Conservation (phyloP, 1,140 invertebrate species). For the Palaemon carinicauda region DNA sequence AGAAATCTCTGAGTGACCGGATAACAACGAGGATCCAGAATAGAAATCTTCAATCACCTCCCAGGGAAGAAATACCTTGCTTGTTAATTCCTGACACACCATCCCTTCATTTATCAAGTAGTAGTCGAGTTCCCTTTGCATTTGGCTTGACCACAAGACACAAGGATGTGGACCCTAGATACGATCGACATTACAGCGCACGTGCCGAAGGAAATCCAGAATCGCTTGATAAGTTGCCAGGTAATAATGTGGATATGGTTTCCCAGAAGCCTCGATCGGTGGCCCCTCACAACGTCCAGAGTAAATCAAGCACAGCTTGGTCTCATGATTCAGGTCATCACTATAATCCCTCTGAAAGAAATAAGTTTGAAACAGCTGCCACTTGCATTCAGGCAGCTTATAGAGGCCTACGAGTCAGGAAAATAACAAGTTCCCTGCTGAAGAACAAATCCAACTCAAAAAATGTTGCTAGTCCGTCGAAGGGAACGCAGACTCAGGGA, state of each 20-base stretch:
- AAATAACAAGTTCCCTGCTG: constrained; percentile 25
- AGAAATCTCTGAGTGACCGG: background rate
- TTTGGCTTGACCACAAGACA: background rate
- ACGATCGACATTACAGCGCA: background rate
- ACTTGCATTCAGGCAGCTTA: constrained; percentile 25
- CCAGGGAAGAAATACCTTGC: constrained; percentile 7
- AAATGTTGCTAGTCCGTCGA: background rate
- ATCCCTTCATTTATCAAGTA: background rate
- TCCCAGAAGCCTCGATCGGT: background rate
- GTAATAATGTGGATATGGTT: background rate
- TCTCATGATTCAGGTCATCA: background rate
- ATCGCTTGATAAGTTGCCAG: background rate
- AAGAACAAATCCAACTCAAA: background rate
- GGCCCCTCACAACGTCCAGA: background rate
- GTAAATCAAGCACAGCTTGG: background rate
- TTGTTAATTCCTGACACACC: constrained; percentile 35
- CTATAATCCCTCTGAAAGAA: background rate
- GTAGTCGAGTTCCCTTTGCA: background rate
- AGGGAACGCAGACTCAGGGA: background rate
- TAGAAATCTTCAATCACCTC: background rate
- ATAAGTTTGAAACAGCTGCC: constrained; percentile 19
- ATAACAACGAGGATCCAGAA: too few relatives aligned
- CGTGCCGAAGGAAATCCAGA: too few relatives aligned
- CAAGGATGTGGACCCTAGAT: background rate
- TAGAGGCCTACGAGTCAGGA: constrained; percentile 35